Percentiles rank a stretch among this genome's conserved stretches.
Evolutionary conservation across 2,113 vertebrate genomes (phyloP).

Genomic region (Calyptomena viridis): DNA sequence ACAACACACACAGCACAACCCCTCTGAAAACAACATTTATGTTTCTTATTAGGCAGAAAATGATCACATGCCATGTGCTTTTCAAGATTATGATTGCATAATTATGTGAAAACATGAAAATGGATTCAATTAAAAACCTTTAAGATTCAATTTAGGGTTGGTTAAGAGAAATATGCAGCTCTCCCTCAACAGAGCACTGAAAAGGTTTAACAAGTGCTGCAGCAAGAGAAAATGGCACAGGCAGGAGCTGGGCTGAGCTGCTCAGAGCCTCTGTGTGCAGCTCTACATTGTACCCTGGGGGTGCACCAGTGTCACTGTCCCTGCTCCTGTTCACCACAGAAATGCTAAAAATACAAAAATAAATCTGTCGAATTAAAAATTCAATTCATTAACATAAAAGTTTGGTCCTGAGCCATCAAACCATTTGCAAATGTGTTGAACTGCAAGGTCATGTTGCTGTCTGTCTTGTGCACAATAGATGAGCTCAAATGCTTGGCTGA

Average conservation of each 20-base stretch:
- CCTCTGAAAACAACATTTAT: constrained; percentile 83
- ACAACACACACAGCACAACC: constrained; percentile 53
- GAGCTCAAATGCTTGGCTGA: not conserved
- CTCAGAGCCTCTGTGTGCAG: not conserved
- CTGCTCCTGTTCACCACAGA: not conserved
- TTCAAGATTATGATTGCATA: constrained; percentile 83
- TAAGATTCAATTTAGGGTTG: constrained; percentile 80
- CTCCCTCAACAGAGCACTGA: constrained; percentile 68
- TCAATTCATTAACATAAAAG: not conserved
- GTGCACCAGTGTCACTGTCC: not conserved
- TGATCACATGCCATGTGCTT: constrained; percentile 80
- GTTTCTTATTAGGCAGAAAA: constrained; percentile 84
- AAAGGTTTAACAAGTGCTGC: constrained; percentile 77
- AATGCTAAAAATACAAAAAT: not conserved
- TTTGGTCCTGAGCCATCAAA: not conserved
- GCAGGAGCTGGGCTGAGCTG: constrained; percentile 53
- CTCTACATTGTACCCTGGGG: not conserved
- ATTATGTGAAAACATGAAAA: constrained; percentile 84
- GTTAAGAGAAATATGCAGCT: constrained; percentile 77
- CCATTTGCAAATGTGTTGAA: not conserved
- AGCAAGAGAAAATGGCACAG: constrained; percentile 50
- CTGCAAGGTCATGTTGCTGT: not conserved
- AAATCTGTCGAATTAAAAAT: not conserved
- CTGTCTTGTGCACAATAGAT: not conserved
- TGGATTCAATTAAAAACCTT: constrained; percentile 83